These are phyloP conservation scores for Microplitis manilae DNA, from an alignment of 2,888 invertebrate species.

Conservation along the genomic window DNA sequence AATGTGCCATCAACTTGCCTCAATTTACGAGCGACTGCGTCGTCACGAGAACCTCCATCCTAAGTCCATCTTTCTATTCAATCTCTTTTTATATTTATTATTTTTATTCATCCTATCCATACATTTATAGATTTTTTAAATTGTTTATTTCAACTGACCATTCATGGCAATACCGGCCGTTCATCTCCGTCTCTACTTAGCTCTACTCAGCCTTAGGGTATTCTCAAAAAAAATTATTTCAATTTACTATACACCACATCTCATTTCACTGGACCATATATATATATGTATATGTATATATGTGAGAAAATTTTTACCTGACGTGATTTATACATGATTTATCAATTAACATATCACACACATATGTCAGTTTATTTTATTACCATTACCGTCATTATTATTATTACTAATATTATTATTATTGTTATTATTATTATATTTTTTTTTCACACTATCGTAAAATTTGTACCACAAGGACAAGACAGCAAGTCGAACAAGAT, in stretches of 20 bases:
- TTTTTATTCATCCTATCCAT: conserved; percentile 43
- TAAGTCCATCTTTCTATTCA: conserved; percentile 40
- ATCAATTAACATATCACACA: conserved; percentile 40
- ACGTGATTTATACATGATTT: conserved; percentile 49
- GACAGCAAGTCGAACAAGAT: conserved; percentile 34
- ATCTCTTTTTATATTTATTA: conserved; percentile 24
- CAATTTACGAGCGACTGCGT: conserved; percentile 69
- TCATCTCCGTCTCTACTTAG: conserved; percentile 45
- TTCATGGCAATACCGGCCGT: conserved; percentile 35
- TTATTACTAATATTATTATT: neutral
- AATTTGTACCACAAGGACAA: neutral
- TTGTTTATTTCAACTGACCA: neutral
- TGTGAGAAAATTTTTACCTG: conserved; percentile 12
- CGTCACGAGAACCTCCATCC: conserved; percentile 59
- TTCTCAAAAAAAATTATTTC: conserved; percentile 64
- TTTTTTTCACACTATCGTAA: neutral
- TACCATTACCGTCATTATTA: neutral
- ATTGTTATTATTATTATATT: neutral
- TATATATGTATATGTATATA: neutral
- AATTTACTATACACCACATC: conserved; percentile 59
- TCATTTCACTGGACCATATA: neutral
- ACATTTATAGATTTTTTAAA: conserved; percentile 28
- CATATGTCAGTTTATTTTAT: neutral
- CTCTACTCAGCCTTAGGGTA: conserved; percentile 51
- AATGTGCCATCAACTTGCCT: conserved; percentile 69